Conservation (phyloP, 2,113 vertebrate species). For the Pomatorhinus ruficollis region DNA sequence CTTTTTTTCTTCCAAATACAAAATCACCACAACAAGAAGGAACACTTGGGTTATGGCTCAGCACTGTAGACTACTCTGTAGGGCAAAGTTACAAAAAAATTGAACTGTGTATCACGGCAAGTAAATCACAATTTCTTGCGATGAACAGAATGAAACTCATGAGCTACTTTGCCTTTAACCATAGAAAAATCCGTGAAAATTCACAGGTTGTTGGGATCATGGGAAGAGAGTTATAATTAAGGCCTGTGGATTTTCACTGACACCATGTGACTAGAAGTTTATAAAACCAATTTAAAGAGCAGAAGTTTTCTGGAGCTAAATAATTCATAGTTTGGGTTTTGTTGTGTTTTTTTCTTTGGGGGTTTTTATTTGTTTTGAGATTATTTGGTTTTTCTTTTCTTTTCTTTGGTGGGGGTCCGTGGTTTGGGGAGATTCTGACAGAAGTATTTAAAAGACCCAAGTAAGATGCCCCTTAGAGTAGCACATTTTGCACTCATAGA, state of each 20-base stretch:
- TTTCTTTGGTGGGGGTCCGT: rapidly evolving
- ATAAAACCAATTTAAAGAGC: background rate
- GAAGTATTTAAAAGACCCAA: background rate
- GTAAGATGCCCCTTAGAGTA: background rate
- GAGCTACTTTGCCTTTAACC: background rate
- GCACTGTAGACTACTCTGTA: background rate
- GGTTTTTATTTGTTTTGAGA: rapidly evolving
- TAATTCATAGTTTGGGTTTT: background rate
- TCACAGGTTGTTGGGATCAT: background rate
- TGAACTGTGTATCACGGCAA: background rate
- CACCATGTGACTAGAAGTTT: background rate
- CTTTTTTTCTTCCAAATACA: background rate
- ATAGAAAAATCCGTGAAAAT: background rate
- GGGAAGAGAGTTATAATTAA: background rate
- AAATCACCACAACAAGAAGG: background rate
- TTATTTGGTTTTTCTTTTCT: background rate
- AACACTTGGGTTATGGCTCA: background rate
- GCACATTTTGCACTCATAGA: background rate
- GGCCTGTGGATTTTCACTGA: background rate
- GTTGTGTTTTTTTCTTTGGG: background rate
- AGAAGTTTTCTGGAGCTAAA: background rate
- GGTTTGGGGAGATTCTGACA: background rate
- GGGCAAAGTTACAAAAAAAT: background rate
- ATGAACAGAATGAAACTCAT: background rate
- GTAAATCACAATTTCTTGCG: background rate